Percentiles rank a stretch among this genome's conserved stretches.
phyloP scores from a whole-genome alignment of 2,888 invertebrate species.

The Cataglyphis albicans region DNA sequence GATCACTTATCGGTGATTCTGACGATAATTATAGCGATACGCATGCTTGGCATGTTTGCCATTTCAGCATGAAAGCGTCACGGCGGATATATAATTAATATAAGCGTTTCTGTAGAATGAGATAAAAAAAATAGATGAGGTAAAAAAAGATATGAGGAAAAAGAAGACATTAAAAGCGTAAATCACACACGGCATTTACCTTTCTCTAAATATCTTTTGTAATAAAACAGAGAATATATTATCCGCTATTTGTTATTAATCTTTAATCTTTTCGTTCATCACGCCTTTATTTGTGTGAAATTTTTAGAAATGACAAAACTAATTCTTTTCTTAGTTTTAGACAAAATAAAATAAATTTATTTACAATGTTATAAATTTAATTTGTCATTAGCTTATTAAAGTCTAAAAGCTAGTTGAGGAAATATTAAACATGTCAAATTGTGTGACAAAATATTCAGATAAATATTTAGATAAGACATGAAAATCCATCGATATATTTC shows the following conservation, averaged over 20 bases:
- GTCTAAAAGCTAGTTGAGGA: not conserved
- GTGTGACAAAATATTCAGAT: not conserved
- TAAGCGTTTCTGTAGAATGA: constrained; percentile 59
- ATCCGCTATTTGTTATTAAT: constrained; percentile 16
- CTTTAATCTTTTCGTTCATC: constrained; percentile 24
- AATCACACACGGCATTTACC: constrained; percentile 60
- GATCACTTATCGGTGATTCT: constrained; percentile 71
- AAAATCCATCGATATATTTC: constrained; percentile 29
- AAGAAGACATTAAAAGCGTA: constrained; percentile 48
- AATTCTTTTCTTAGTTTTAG: not conserved
- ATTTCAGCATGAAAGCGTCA: constrained; percentile 68
- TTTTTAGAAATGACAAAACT: not conserved
- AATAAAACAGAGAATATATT: constrained; percentile 58
- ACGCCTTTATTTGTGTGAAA: constrained; percentile 19
- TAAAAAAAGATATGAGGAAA: constrained; percentile 17
- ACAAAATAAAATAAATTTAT: not conserved
- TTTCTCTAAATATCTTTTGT: constrained; percentile 66
- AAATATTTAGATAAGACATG: not conserved
- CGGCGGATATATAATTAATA: constrained; percentile 21
- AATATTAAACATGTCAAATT: not conserved
- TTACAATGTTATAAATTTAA: not conserved
- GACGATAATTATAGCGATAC: constrained; percentile 72
- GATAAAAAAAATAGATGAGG: constrained; percentile 41
- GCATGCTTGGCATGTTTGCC: constrained; percentile 60
- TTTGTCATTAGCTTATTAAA: not conserved